phyloP scores from a whole-genome alignment of 2,797 vertebrate genomes.

The Chromobotia macracanthus region DNA sequence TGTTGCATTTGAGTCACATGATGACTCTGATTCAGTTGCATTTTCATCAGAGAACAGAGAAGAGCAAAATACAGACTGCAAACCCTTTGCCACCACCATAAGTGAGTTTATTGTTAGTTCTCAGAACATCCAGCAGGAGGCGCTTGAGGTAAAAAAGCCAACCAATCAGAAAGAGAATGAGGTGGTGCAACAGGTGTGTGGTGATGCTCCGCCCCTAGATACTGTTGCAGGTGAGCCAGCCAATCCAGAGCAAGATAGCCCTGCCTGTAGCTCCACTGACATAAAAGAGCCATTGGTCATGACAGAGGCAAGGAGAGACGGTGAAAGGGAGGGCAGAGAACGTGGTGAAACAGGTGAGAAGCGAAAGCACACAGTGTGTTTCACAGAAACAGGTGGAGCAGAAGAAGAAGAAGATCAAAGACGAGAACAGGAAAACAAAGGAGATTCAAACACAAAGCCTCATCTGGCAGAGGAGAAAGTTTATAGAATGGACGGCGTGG shows the following conservation, averaged over 20 bases:
- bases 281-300: slow-evolving; percentile 63
- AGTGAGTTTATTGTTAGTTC: background rate
- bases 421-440: slow-evolving; percentile 8
- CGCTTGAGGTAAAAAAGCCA: slow-evolving; percentile 58
- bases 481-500: slow-evolving; percentile 71
- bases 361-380: slow-evolving; percentile 46
- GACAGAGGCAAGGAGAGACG: slow-evolving; percentile 54
- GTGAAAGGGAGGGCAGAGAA: slow-evolving; percentile 57
- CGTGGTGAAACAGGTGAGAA: slow-evolving; percentile 54
- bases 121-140: slow-evolving; percentile 67
- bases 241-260: slow-evolving; percentile 66
- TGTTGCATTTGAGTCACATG: slow-evolving; percentile 45
- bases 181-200: slow-evolving; percentile 79
- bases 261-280: slow-evolving; percentile 60
- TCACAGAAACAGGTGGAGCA: slow-evolving; percentile 46
- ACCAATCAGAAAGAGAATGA: slow-evolving; percentile 62
- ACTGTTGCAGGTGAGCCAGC: slow-evolving; percentile 70
- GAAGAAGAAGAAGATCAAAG: slow-evolving; percentile 11
- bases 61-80: slow-evolving; percentile 51
- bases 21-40: slow-evolving; percentile 45
- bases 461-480: background rate
- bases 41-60: slow-evolving; percentile 49
- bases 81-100: slow-evolving; percentile 41
- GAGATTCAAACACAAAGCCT: slow-evolving; percentile 21
- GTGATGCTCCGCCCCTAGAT: slow-evolving; percentile 74